phyloP scores from a whole-genome alignment of 2,113 vertebrate species.

The Leucosticte australis region DNA sequence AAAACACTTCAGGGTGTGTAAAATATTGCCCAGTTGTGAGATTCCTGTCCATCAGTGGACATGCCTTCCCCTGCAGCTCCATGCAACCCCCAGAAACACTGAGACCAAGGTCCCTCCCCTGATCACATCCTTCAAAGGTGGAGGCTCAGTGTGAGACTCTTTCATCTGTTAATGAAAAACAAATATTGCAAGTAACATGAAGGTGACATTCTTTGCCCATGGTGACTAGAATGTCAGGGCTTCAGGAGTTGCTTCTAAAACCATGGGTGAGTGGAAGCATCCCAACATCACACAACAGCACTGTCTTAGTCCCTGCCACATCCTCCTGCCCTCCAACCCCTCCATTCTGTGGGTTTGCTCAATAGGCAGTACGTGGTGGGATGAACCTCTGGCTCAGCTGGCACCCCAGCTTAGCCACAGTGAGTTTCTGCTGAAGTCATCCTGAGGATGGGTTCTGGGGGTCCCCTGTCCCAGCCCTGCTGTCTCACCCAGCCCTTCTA shows the following conservation, averaged over 20 bases:
- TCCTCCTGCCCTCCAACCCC: not conserved
- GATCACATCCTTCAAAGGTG: not conserved
- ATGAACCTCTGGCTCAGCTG: not conserved
- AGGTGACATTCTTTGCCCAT: not conserved
- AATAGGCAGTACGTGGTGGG: accelerated
- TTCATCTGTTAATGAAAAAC: not conserved
- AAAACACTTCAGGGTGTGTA: not conserved
- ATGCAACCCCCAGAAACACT: not conserved
- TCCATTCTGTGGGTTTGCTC: not conserved
- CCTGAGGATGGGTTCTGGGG: not conserved
- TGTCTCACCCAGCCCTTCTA: not conserved
- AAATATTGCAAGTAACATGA: not conserved
- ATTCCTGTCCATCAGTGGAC: not conserved
- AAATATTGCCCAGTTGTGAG: not conserved
- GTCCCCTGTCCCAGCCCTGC: not conserved
- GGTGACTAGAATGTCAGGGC: too few relatives aligned
- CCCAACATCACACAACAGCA: not conserved
- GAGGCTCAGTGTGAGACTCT: not conserved
- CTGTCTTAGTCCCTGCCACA: not conserved
- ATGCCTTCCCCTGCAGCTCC: not conserved
- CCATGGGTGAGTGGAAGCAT: not conserved
- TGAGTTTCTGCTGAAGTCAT: not conserved
- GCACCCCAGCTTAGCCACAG: not conserved
- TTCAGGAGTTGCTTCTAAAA: not conserved
- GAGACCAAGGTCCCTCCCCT: not conserved